Percentiles rank a stretch among this genome's conserved stretches.
These are phyloP conservation scores for Mesochorus sp. DNA, from an alignment of 2,888 invertebrate genomes.

Conservation along the genomic window DNA sequence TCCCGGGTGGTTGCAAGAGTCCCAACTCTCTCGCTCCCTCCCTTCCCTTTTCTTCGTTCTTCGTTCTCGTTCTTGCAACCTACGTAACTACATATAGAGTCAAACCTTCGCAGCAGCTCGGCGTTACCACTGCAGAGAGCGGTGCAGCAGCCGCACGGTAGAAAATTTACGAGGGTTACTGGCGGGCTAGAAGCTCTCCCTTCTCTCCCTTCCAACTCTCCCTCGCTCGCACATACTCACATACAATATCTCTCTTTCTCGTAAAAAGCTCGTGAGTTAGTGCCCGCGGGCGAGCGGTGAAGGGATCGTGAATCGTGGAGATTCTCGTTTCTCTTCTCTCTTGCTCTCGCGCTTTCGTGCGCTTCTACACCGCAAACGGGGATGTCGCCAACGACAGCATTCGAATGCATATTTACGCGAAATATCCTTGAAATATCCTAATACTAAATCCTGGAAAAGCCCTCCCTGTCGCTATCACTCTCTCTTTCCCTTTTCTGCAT, in stretches of 20 bases:
- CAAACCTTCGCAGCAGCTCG: conserved; percentile 45
- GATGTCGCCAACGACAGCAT: conserved; percentile 20
- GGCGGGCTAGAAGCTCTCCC: conserved; percentile 48
- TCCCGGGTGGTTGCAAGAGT: conserved; percentile 55
- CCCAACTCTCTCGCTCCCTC: conserved; percentile 32
- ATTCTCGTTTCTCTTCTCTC: conserved; percentile 32
- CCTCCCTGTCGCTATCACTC: too few relatives aligned
- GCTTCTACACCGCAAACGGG: conserved; percentile 20
- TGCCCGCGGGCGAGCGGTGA: conserved; percentile 60
- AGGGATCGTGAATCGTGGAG: conserved; percentile 61
- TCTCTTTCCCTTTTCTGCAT: neutral
- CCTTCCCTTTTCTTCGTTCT: conserved; percentile 17
- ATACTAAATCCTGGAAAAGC: conserved; percentile 15
- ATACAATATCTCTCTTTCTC: conserved; percentile 10
- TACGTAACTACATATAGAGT: conserved; percentile 37
- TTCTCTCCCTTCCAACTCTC: conserved; percentile 17
- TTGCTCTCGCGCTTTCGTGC: neutral
- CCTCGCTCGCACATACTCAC: conserved; percentile 5
- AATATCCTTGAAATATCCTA: conserved; percentile 11
- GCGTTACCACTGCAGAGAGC: conserved; percentile 54
- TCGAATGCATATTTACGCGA: conserved; percentile 37
- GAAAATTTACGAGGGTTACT: conserved; percentile 66
- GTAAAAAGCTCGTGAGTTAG: conserved; percentile 64
- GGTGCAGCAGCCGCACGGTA: conserved; percentile 61
- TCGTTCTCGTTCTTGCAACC: conserved; percentile 33